Percentiles rank a stretch among this genome's conserved stretches.
Conservation (phyloP, 2,113 vertebrate genomes). For the Scomber japonicus region DNA sequence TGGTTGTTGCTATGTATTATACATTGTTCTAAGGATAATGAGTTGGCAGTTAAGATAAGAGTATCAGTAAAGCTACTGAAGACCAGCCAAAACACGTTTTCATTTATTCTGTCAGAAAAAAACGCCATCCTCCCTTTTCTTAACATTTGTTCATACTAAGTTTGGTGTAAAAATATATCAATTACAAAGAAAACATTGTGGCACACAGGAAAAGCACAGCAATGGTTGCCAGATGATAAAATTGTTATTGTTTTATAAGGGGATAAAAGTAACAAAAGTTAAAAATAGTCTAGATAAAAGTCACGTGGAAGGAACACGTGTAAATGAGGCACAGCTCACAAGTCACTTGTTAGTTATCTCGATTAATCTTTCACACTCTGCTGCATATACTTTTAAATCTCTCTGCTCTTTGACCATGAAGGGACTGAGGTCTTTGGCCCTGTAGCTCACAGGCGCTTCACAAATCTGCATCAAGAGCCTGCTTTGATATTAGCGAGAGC, state of each 20-base stretch:
- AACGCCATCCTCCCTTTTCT: no score
- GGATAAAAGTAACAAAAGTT: background rate
- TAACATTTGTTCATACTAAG: no score
- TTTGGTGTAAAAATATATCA: no score
- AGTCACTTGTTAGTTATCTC: slow-evolving; percentile 12
- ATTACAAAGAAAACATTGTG: no score
- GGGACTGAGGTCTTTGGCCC: slow-evolving; percentile 38
- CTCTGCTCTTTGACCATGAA: slow-evolving; percentile 39
- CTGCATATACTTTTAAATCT: slow-evolving; percentile 16
- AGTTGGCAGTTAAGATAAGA: no score
- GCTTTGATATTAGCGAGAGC: slow-evolving; percentile 68
- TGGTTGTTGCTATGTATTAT: no score
- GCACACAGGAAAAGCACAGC: no score
- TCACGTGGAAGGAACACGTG: background rate
- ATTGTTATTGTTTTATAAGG: no score
- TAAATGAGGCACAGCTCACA: background rate
- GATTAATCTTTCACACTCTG: slow-evolving; percentile 1
- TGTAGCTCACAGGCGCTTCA: slow-evolving; percentile 39
- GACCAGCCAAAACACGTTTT: no score
- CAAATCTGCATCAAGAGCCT: slow-evolving; percentile 56
- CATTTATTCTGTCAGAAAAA: no score
- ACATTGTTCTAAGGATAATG: no score
- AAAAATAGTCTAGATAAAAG: background rate
- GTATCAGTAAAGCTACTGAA: no score
- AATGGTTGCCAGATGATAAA: background rate